Percentiles rank a stretch among this genome's conserved stretches.
These are phyloP conservation scores for Shinisaurus crocodilurus DNA, from an alignment of 2,113 vertebrate species.

Conservation along the genomic window DNA sequence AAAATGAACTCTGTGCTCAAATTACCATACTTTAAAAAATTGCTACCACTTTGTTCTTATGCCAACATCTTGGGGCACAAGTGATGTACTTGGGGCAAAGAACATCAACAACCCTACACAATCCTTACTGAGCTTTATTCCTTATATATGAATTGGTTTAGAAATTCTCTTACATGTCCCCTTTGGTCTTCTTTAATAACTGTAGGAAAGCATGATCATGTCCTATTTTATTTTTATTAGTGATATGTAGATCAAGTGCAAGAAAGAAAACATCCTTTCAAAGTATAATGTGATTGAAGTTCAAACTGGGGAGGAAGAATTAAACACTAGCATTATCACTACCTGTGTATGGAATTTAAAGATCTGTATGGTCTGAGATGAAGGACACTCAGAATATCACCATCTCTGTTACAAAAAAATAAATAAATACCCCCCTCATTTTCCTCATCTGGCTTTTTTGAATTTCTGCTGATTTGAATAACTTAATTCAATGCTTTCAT, in stretches of 20 bases:
- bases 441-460: not conserved
- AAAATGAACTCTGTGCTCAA: not conserved
- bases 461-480: not conserved
- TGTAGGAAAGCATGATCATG: slow-evolving; percentile 7
- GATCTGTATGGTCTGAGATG: slow-evolving; percentile 7
- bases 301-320: not conserved
- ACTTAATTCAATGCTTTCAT: slow-evolving; percentile 31
- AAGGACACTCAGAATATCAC: not conserved
- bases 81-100: not conserved
- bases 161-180: not conserved
- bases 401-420: not conserved
- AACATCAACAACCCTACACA: not conserved
- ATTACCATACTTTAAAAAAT: slow-evolving; percentile 5
- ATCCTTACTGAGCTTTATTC: not conserved
- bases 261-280: not conserved
- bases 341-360: slow-evolving; percentile 8
- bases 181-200: not conserved
- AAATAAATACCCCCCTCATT: not conserved
- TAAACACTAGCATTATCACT: slow-evolving; percentile 18
- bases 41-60: not conserved
- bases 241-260: not conserved
- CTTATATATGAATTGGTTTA: not conserved
- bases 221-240: slow-evolving; percentile 45
- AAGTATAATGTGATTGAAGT: slow-evolving; percentile 4
- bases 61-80: not conserved